Base-by-base conservation (phyloP, 2,797 vertebrate species). In the Sarcoramphus papa region DNA sequence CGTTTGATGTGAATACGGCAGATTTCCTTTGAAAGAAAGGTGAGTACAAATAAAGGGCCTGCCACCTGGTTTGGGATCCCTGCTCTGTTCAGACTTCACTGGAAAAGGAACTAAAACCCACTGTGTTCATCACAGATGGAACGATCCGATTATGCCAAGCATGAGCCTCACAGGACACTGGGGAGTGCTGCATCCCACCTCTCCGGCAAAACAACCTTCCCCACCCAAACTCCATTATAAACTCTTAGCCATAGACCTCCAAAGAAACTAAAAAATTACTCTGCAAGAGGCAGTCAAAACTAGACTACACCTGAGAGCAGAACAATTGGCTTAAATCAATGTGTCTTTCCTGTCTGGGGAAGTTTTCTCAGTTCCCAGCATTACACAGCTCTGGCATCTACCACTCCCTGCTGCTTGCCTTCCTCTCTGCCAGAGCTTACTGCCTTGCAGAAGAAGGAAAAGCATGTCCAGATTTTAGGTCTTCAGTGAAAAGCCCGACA, bases 61-160 rank as follows among this genome's bases (percentile, higher is more conserved):
- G 27, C 30, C 33, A 62, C 28, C 30, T 33, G 68, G 3, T 47
- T 59, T 95, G 72, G 75, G 75, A 89, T 35, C 78, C 67, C 81
- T 76, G 25, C 33, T 82, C 37, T 68, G 8, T 14, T 65, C 74
- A 62, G 57, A 35, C 31, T 64, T 73, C 57, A 8, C 51, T 51
- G 51, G 60, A 53, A 73, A 53, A 68, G 24, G 72, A 81, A 48
- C 9, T 14, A 47, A 60, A 74, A 6, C 23, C 25, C 41, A 51
- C 5, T 0, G 0, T 9, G 25, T 27, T 67, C 41, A 27, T 27
- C 48, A 37, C 17, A n/a, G 25, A 33, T 5, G 7, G 8, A 17
- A 43, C 31, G 63, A 53, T 25, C 33, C 3, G 14, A 14, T 22
- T 16, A 21, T 6, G 35, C 24, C 27, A 64, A 62, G n/a, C 4